Percentiles rank a stretch among this genome's conserved stretches.
phyloP scores from a whole-genome alignment of 2,888 invertebrate genomes.

The Synergus itoensis region DNA sequence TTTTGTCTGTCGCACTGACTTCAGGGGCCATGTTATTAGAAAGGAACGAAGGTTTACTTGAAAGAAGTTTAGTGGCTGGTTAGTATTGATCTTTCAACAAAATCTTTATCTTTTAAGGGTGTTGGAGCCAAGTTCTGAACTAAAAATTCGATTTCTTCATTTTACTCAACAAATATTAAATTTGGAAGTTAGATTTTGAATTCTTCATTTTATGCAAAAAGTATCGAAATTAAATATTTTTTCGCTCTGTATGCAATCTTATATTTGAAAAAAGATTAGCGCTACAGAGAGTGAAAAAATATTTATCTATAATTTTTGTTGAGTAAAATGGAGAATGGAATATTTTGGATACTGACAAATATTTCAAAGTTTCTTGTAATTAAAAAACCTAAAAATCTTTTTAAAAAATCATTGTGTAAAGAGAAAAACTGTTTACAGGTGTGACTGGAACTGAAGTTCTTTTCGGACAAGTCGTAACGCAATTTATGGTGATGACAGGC shows the following conservation, averaged over 20 bases:
- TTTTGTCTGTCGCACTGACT: constrained; percentile 95
- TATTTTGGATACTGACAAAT: too few species aligned
- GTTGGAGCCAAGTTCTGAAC: too few species aligned
- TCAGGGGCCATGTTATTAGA: constrained; percentile 94
- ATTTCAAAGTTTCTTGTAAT: too few species aligned
- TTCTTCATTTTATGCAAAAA: too few species aligned
- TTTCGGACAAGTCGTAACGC: constrained; percentile 91
- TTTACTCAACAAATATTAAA: not conserved
- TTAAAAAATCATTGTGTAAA: not conserved
- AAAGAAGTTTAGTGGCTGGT: constrained; percentile 93
- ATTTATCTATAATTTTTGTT: too few species aligned
- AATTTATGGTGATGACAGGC: constrained; percentile 91
- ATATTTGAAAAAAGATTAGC: too few species aligned
- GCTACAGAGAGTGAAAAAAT: too few species aligned
- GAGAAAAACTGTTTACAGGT: constrained; percentile 68
- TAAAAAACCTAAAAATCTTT: not conserved
- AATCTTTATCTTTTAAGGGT: not conserved
- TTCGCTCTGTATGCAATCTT: too few species aligned
- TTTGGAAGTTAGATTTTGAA: too few species aligned
- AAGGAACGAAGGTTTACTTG: constrained; percentile 93
- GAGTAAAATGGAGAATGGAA: too few species aligned
- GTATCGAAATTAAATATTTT: too few species aligned
- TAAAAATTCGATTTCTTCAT: not conserved
- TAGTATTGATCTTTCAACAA: constrained; percentile 13
- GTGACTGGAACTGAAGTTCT: constrained; percentile 89